phyloP scores from a whole-genome alignment of 2,888 invertebrate species.

The Torymus texanus region DNA sequence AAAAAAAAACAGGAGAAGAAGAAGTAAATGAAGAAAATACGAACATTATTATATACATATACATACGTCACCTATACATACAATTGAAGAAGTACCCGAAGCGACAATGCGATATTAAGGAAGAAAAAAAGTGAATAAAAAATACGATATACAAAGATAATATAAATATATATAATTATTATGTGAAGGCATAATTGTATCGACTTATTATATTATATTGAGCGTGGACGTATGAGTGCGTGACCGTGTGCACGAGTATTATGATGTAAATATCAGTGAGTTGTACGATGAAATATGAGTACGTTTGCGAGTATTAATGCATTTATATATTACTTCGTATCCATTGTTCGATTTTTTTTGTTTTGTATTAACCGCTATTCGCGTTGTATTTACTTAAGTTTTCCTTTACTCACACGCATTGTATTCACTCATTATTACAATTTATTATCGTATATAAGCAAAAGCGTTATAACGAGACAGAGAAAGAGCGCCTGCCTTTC shows the following conservation, averaged over 20 bases:
- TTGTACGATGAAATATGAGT: slow-evolving; percentile 58
- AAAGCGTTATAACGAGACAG: neutral
- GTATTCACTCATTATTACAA: slow-evolving; percentile 39
- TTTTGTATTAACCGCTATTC: slow-evolving; percentile 34
- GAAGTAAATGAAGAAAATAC: slow-evolving; percentile 26
- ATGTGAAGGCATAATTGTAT: slow-evolving; percentile 51
- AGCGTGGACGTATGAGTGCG: slow-evolving; percentile 29
- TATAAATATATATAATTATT: slow-evolving; percentile 64
- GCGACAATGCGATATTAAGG: slow-evolving; percentile 58
- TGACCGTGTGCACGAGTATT: slow-evolving; percentile 39
- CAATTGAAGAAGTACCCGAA: slow-evolving; percentile 59
- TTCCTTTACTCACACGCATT: slow-evolving; percentile 28
- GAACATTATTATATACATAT: slow-evolving; percentile 57
- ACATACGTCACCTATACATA: slow-evolving; percentile 59
- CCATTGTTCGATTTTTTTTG: slow-evolving; percentile 13
- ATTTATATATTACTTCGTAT: slow-evolving; percentile 45
- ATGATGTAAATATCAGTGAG: slow-evolving; percentile 65
- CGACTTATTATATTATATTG: slow-evolving; percentile 47
- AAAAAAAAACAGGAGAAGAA: neutral
- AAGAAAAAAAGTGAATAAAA: slow-evolving; percentile 56
- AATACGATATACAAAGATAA: slow-evolving; percentile 63
- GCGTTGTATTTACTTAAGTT: slow-evolving; percentile 15
- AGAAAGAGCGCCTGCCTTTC: slow-evolving; percentile 5
- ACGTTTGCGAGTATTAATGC: slow-evolving; percentile 57
- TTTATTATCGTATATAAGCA: slow-evolving; percentile 33